Evolutionary conservation across 2,797 vertebrate species (phyloP).

Genomic region (Australoheros facetus): DNA sequence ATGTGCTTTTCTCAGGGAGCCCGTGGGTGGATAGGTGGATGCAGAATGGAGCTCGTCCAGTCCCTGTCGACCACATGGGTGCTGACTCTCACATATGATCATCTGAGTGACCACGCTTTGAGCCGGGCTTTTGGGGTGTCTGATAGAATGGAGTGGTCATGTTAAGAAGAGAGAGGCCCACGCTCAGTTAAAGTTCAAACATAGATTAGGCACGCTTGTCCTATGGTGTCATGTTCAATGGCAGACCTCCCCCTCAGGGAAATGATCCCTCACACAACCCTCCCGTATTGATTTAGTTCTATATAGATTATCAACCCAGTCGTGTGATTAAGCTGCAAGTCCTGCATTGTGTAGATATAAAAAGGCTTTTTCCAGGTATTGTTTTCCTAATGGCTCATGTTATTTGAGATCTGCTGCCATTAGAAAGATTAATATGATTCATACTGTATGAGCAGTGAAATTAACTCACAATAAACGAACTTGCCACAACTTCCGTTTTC

Average conservation of each 20-base stretch:
- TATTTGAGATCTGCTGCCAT: slow-evolving; percentile 64
- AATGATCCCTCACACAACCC: slow-evolving; percentile 65
- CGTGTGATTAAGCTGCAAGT: slow-evolving; percentile 49
- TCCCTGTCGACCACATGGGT: slow-evolving; percentile 25
- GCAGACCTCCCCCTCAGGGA: slow-evolving; percentile 58
- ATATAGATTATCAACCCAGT: slow-evolving; percentile 69
- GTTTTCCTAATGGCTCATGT: slow-evolving; percentile 57
- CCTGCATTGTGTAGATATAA: slow-evolving; percentile 41
- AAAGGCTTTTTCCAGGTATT: slow-evolving; percentile 64
- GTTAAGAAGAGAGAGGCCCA: slow-evolving; percentile 68
- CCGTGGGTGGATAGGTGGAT: slow-evolving; percentile 24
- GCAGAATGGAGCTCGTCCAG: slow-evolving; percentile 18
- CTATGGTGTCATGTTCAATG: slow-evolving; percentile 77
- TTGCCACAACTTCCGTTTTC: slow-evolving; percentile 31
- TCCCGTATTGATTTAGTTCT: slow-evolving; percentile 71
- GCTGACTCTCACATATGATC: slow-evolving; percentile 24
- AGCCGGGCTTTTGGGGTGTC: slow-evolving; percentile 33
- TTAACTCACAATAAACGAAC: slow-evolving; percentile 15
- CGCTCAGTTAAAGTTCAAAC: slow-evolving; percentile 76
- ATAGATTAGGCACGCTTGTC: slow-evolving; percentile 78
- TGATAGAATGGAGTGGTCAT: slow-evolving; percentile 54
- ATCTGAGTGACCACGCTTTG: slow-evolving; percentile 40
- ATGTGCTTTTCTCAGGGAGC: slow-evolving; percentile 62
- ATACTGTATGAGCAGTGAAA: slow-evolving; percentile 45
- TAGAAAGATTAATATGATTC: slow-evolving; percentile 62